A percentile compares a stretch with the other conserved stretches of the same genome.
phyloP scores from a whole-genome alignment of 2,888 invertebrate species.

The Pandemis corylana region DNA sequence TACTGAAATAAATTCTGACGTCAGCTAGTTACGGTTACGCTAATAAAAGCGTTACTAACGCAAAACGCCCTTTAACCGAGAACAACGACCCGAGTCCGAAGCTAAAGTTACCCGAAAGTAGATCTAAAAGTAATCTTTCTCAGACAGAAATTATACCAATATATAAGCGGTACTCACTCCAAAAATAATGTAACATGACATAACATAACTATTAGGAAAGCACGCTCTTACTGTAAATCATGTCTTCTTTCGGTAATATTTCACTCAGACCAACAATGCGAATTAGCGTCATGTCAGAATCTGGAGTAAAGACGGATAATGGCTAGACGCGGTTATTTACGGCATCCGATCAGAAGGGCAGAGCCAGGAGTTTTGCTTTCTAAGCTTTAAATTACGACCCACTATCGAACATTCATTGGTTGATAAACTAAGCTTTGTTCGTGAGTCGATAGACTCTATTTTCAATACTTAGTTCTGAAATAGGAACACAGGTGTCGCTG shows the following conservation, averaged over 20 bases:
- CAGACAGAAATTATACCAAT: neutral
- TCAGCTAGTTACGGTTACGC: conserved; percentile 46
- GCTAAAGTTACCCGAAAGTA: neutral
- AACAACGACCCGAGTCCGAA: conserved; percentile 22
- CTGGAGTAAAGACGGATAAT: conserved; percentile 71
- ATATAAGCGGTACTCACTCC: neutral
- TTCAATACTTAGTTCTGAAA: conserved; percentile 41
- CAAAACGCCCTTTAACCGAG: conserved; percentile 12
- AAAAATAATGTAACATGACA: conserved; percentile 30
- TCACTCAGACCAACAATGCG: conserved; percentile 63
- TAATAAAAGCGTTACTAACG: conserved; percentile 29
- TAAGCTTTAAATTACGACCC: conserved; percentile 71
- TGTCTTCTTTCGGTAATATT: conserved; percentile 51
- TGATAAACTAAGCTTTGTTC: conserved; percentile 33
- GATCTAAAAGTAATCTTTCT: neutral
- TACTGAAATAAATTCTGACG: conserved; percentile 51
- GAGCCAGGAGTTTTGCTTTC: conserved; percentile 65
- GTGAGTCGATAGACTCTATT: conserved; percentile 36
- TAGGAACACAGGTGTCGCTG: conserved; percentile 56
- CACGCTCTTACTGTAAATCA: conserved; percentile 40
- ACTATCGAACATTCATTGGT: conserved; percentile 39
- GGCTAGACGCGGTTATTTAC: conserved; percentile 65
- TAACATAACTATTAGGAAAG: conserved; percentile 35
- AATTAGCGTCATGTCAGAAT: conserved; percentile 66
- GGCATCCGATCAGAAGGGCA: conserved; percentile 58